A percentile compares a stretch with the other conserved stretches of the same genome.
Evolutionary conservation across 2,113 vertebrate species (phyloP).

Genomic region (human (Homo sapiens)): GRCh38 chr9:105665501-105666000

Average conservation of each 20-base stretch:
- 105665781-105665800: not conserved
- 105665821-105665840: not conserved
- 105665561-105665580: not conserved
- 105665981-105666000: too few species aligned
- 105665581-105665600: not conserved
- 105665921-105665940: too few species aligned
- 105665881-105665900: not conserved
- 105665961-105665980: too few species aligned
- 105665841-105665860: not conserved
- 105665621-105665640: too few species aligned
- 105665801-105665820: not conserved
- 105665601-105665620: not conserved
- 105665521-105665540: not conserved
- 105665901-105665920: not conserved
- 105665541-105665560: not conserved
- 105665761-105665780: not conserved
- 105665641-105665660: not conserved
- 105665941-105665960: too few species aligned
- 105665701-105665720: not conserved
- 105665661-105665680: not conserved
- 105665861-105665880: not conserved
- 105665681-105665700: not conserved
- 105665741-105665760: not conserved
- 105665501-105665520: not conserved
- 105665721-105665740: constrained; percentile 1